phyloP scores from a whole-genome alignment of 92 coral and sea anemone species.

The Parazoanthus swiftii region DNA sequence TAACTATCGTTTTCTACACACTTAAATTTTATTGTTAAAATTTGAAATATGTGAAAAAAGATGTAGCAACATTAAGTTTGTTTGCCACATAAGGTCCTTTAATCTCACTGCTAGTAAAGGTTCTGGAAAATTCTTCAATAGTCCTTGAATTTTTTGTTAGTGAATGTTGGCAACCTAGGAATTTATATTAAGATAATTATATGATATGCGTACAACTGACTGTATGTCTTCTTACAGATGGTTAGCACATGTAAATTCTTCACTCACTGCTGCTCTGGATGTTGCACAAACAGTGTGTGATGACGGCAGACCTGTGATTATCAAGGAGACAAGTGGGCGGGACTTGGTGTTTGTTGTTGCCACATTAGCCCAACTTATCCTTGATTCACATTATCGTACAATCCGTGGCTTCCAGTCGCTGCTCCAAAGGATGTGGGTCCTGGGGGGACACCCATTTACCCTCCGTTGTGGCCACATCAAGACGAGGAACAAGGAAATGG shows the following conservation, averaged over 20 bases:
- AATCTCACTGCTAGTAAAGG: too few relatives aligned
- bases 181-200: neutral
- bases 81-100: too few relatives aligned
- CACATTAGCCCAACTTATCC: conserved; percentile 86
- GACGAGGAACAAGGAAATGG: conserved; percentile 48
- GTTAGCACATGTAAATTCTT: conserved; percentile 66
- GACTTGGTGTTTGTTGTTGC: conserved; percentile 86
- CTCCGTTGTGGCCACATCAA: conserved; percentile 84
- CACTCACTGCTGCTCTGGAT: conserved; percentile 80
- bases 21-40: too few relatives aligned
- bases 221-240: conserved; percentile 57
- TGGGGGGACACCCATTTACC: conserved; percentile 95
- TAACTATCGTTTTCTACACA: too few relatives aligned
- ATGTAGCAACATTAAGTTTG: too few relatives aligned
- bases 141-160: too few relatives aligned
- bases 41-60: too few relatives aligned
- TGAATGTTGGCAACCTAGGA: neutral
- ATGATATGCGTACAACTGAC: neutral
- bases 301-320: conserved; percentile 86
- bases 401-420: conserved; percentile 94
- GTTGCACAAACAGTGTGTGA: conserved; percentile 75
- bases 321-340: conserved; percentile 84
- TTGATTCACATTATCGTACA: conserved; percentile 89
- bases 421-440: conserved; percentile 97
- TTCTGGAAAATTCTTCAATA: too few relatives aligned